Evolutionary conservation across 2,888 invertebrate species (phyloP).

Genomic region (Oxycera nigricornis): DNA sequence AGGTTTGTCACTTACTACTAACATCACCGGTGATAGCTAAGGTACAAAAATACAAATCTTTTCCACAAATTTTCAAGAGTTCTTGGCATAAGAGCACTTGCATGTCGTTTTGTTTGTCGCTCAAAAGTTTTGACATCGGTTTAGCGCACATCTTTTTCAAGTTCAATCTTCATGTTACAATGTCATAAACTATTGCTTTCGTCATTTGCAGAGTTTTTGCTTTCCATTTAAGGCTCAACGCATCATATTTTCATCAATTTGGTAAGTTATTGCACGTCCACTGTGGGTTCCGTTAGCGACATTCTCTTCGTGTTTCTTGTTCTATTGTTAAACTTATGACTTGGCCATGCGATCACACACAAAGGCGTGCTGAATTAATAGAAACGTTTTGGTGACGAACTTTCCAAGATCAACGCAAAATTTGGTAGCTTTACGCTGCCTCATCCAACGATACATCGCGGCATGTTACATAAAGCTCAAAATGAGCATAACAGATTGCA

Average conservation of each 20-base stretch:
- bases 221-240: background rate
- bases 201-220: background rate
- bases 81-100: no score
- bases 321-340: background rate
- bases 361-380: background rate
- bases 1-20: no score
- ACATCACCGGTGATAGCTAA: no score
- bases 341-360: background rate
- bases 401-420: no score
- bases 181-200: background rate
- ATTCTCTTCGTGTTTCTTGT: background rate
- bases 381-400: no score
- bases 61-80: background rate
- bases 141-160: background rate
- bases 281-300: background rate
- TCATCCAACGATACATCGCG: background rate
- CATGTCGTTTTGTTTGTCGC: background rate
- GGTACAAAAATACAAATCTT: background rate
- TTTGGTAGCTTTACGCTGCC: background rate
- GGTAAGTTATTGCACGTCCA: background rate
- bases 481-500: background rate
- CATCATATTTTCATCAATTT: background rate
- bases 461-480: background rate
- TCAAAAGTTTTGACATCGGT: background rate
- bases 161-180: background rate